phyloP scores from a whole-genome alignment of 2,888 invertebrate species.

The Theristus sp. region DNA sequence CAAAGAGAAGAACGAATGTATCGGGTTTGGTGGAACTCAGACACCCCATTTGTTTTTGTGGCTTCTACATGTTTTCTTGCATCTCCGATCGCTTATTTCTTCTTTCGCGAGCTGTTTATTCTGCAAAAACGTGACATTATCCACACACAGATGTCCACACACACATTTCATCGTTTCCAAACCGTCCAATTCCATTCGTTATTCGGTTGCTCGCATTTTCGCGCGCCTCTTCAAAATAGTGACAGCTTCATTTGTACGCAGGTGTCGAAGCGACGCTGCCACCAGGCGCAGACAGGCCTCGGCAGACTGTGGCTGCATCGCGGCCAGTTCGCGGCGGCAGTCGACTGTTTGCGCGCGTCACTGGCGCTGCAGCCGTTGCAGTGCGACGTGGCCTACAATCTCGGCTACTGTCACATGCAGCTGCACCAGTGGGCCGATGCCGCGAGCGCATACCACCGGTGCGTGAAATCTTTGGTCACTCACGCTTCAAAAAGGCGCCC shows the following conservation, averaged over 20 bases:
- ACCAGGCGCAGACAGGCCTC: conserved; percentile 70
- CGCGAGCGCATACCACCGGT: conserved; percentile 12
- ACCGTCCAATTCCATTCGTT: no score
- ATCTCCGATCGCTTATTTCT: no score
- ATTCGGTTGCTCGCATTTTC: no score
- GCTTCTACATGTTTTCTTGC: no score
- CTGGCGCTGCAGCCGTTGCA: conserved; percentile 17
- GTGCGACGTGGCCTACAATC: conserved; percentile 20
- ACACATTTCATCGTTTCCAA: no score
- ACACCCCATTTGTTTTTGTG: no score
- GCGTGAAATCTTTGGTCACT: conserved; percentile 6
- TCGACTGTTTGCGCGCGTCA: conserved; percentile 17
- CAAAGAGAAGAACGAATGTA: no score
- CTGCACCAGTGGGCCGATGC: conserved; percentile 14
- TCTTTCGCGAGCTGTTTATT: no score
- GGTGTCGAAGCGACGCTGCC: conserved; percentile 45
- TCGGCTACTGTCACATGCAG: conserved; percentile 26
- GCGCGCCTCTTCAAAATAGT: no score
- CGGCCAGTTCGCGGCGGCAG: conserved; percentile 35
- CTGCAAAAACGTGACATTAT: no score
- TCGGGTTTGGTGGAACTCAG: no score
- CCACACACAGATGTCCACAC: no score
- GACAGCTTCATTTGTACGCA: neutral
- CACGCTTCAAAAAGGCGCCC: neutral
- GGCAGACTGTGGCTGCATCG: conserved; percentile 53